Evolutionary conservation across 2,797 vertebrate genomes (phyloP), one percentile per base, ranked within the genome.

Genomic region (Sebastes trivittatus): DNA sequence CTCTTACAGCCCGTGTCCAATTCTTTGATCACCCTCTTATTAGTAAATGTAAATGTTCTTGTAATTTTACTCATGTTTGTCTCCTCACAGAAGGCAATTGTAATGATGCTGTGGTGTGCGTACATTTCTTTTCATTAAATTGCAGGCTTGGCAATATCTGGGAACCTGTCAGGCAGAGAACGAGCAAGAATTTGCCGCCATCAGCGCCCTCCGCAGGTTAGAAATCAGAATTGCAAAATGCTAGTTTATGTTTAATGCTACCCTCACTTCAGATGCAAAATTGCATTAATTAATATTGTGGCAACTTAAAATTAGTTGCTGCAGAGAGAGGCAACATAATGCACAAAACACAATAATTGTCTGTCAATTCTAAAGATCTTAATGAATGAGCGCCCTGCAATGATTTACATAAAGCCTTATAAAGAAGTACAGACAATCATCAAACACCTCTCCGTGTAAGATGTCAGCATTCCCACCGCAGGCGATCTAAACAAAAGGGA

Each of bases 101-200:
- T 81, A 63, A 29, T 68, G 14, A 66, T 34, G 18, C 3, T 58
- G 16, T 86, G 59, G n/a, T 76, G 10, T 77, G 25, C 54, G 9
- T 60, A 1, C 16, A 36, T 58, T 9, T 64, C 1, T 55, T 64
- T 49, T 34, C 5, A 60, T 78, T 67, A 30, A 78, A 63, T 72
- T 83, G 29, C 82, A 99, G 98, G 98, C 98, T 23, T 99, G 98
- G 98, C 98, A 99, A 74, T 99, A 99, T 90, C 95, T 99, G 93
- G 98, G 98, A 75, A 99, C 98, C 30, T 98, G 97, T 59, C 98
- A 99, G 91, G 98, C 98, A 36, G 98, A 99, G 93, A 99, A 99
- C 0, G 98, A 99, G 30, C 98, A 99, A 77, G 98, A 99, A 81
- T 97, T 99, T 76, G 95, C 98, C 42, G 98, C 98, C 2, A 99